phyloP scores from a whole-genome alignment of 2,113 vertebrate genomes.

The Charina bottae region DNA sequence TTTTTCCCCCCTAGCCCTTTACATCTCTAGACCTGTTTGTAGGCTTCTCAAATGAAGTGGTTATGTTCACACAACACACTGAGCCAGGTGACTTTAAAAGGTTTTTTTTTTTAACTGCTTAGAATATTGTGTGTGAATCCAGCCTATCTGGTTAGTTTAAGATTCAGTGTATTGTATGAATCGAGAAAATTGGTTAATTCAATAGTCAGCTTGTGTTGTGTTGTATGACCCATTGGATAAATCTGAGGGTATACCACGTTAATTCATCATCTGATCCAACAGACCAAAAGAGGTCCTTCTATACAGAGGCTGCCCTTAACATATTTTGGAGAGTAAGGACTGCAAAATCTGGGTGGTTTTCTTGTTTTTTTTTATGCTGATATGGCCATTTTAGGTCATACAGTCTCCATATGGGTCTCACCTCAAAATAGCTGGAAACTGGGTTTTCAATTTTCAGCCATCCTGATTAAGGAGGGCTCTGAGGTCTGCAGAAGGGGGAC shows the following conservation, averaged over 20 bases:
- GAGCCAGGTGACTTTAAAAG: not conserved
- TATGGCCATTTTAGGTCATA: not conserved
- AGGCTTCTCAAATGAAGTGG: not conserved
- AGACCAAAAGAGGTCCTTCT: not conserved
- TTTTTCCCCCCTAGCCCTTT: not conserved
- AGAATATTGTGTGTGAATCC: not conserved
- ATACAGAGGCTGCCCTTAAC: not conserved
- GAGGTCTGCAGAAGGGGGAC: not conserved
- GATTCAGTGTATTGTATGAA: not conserved
- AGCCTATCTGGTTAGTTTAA: not conserved
- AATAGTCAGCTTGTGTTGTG: not conserved
- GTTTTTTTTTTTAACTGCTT: not conserved
- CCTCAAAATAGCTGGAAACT: not conserved
- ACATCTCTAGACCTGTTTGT: not conserved
- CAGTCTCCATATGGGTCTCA: not conserved
- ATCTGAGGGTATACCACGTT: not conserved
- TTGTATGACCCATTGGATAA: not conserved
- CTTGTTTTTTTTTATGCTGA: not conserved
- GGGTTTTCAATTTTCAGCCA: not conserved
- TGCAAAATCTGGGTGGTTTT: not conserved
- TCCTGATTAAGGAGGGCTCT: not conserved
- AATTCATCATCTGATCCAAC: not conserved
- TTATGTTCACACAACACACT: not conserved
- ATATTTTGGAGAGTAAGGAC: not conserved
- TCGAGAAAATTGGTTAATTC: not conserved